Conservation (phyloP, 2,888 invertebrate genomes). For the Leptarthrus brevirostris region DNA sequence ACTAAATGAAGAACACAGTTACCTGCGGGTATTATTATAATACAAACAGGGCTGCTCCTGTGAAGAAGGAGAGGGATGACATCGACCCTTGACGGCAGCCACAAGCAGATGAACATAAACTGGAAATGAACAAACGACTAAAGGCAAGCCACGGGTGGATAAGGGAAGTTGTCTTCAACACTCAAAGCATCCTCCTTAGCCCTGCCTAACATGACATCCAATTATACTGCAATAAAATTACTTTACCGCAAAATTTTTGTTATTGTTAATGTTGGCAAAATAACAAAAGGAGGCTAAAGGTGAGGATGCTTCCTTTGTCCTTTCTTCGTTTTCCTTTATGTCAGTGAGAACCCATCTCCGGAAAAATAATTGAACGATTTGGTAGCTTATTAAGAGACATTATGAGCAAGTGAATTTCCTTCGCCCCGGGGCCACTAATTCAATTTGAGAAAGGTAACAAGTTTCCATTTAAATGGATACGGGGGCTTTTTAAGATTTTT, state of each 20-base stretch:
- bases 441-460: constrained; percentile 37
- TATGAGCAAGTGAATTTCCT: constrained; percentile 29
- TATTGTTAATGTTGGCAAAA: constrained; percentile 34
- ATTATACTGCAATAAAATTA: constrained; percentile 50
- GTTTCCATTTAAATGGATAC: constrained; percentile 20
- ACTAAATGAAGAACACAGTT: constrained; percentile 45
- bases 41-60: constrained; percentile 32
- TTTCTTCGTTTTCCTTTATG: background rate
- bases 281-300: constrained; percentile 20
- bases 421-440: constrained; percentile 41
- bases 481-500: background rate
- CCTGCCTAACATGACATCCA: constrained; percentile 46
- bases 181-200: constrained; percentile 21
- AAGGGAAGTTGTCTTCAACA: constrained; percentile 30
- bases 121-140: constrained; percentile 3
- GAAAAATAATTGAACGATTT: constrained; percentile 38
- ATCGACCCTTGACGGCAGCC: constrained; percentile 44
- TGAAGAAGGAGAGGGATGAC: too few species aligned
- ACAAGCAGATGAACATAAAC: background rate
- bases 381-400: constrained; percentile 44
- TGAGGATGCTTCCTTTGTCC: background rate
- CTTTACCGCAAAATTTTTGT: constrained; percentile 39
- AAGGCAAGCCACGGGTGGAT: background rate
- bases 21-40: constrained; percentile 48
- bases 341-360: constrained; percentile 20